Evolutionary conservation across 2,113 vertebrate genomes (phyloP), one percentile per base, ranked within the genome.

Genomic region (Cettia cetti): DNA sequence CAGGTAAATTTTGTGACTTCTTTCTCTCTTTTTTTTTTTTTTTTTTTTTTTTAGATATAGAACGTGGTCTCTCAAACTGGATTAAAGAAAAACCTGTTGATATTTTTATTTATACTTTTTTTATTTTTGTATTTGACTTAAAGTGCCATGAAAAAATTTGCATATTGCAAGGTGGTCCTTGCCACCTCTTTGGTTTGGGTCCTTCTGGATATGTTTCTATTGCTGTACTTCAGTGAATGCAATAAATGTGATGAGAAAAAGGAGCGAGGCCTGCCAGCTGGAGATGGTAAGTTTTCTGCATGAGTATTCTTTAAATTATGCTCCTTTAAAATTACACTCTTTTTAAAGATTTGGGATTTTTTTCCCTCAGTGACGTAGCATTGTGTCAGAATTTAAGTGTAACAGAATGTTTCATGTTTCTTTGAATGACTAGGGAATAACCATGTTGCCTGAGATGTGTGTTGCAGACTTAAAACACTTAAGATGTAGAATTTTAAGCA

Each of bases 151-250:
- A 99, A 99, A 98, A 99, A 99, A 98, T 99, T 99, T 96, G 99
- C 99, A 92, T 99, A 99, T 98, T 99, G 99, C 97, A 99, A 99
- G 98, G 99, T 99, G 99, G 99, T 99, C 86, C 97, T 99, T 96
- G 99, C 99, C 98, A 99, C 99, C 95, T 99, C 99, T 92, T 98
- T 99, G 98, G 98, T 99, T 97, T 99, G 99, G 99, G 99, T 99
- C 96, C 99, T 99, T 97, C 97, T 99, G 98, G 99, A 99, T 97
- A 99, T 99, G 99, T 99, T 99, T 97, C 98, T 99, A 75, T 98
- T 99, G 97, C 98, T 99, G 70, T 99, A 99, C 99, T 99, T 99
- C 98, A 99, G 99, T 89, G 99, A 99, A 97, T 99, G 99, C 98
- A 99, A 99, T 98, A 99, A 99, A 97, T 99, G 99, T 89, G 99